Evolutionary conservation across 1,140 invertebrate genomes (phyloP), one percentile per base, ranked within the genome.

Genomic region (Copidosoma floridanum): DNA sequence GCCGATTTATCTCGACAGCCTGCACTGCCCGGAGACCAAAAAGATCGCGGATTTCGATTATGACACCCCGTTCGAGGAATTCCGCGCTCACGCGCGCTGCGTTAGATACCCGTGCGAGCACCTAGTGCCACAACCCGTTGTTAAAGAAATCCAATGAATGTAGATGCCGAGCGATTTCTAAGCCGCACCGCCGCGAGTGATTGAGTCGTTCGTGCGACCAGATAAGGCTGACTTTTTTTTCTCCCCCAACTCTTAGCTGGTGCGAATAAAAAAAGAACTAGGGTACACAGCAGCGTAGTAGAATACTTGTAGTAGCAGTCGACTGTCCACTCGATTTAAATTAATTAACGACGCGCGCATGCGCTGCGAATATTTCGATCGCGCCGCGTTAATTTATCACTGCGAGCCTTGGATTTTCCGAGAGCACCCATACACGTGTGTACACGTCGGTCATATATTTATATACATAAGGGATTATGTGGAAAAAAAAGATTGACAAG

Each of bases 71-170:
- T 40, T 48, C 27, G n/a, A 7, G 38, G 40, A 59, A 59, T 59
- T 44, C 57, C 23, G 26, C 27, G 41, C 27, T 24, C n/a, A n/a
- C n/a, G 11, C 32, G 23, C 38, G 43, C n/a, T n/a, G n/a, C n/a
- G n/a, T n/a, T n/a, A 35, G 32, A 35, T 8, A 8, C 14, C 32
- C 32, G 32, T 35, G 32, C 14, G 32, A 6, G 32, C 32, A 14
- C 32, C 14, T 14, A 14, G 32, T 14, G 32, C 14, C 7, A n/a
- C n/a, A n/a, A n/a, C n/a, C n/a, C n/a, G n/a, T n/a, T n/a, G n/a
- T n/a, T 38, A 38, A 21, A 60, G 41, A 47, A 60, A 46, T 53
- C 53, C 53, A 60, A 60, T 53, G 57, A 60, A 53, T 60, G 57
- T 53, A 60, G 50, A 60, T 60, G 41, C 24, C 29, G 57, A 35